A percentile compares a stretch with the other conserved stretches of the same genome.
Evolutionary conservation across 2,797 vertebrate genomes (phyloP).

Genomic region (Oryzias dopingdopingensis): DNA sequence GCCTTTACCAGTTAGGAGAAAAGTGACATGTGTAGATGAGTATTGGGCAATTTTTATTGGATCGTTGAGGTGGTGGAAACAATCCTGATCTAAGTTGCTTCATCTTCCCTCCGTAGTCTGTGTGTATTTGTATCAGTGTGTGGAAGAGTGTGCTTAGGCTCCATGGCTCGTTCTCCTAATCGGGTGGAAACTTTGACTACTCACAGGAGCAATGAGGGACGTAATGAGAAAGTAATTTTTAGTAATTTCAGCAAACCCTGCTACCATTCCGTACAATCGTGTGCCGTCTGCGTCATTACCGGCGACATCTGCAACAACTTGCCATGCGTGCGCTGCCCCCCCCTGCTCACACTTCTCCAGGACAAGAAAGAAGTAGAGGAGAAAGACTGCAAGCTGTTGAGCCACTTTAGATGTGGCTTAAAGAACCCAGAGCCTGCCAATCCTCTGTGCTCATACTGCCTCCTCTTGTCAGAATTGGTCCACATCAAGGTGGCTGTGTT

Average conservation of each 20-base stretch:
- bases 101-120: neutral
- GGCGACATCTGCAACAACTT: constrained; percentile 80
- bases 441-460: constrained; percentile 66
- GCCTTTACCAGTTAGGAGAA: constrained; percentile 55
- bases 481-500: constrained; percentile 49
- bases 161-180: constrained; percentile 77
- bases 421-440: constrained; percentile 45
- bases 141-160: constrained; percentile 33
- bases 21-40: constrained; percentile 33
- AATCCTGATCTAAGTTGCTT: constrained; percentile 23
- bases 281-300: constrained; percentile 80
- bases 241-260: constrained; percentile 79
- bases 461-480: constrained; percentile 63
- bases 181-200: constrained; percentile 81
- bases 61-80: constrained; percentile 27
- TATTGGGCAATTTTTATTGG: constrained; percentile 1
- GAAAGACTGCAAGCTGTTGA: constrained; percentile 45
- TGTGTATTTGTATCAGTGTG: constrained; percentile 5
- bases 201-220: constrained; percentile 85
- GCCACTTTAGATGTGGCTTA: constrained; percentile 43
- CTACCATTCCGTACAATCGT: constrained; percentile 75
- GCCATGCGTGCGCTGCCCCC: constrained; percentile 57
- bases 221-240: constrained; percentile 87
- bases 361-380: constrained; percentile 12
- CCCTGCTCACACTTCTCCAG: neutral